Conservation (phyloP, 2,113 vertebrate genomes). For the Aleadryas rufinucha region DNA sequence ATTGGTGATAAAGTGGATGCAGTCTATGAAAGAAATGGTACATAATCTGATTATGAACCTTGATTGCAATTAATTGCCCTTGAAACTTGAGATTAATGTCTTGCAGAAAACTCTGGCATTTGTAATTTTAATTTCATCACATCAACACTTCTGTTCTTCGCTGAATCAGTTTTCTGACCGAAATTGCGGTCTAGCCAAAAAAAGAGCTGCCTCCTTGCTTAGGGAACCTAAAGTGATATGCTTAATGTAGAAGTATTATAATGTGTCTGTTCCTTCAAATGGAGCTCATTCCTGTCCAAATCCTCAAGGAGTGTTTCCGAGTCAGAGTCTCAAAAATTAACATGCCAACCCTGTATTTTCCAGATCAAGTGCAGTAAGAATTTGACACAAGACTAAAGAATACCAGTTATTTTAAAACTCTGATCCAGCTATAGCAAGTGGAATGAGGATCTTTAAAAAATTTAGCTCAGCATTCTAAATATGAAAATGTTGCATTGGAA, state of each 20-base stretch:
- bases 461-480: neutral
- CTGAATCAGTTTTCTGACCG: neutral
- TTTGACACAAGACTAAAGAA: neutral
- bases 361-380: neutral
- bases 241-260: neutral
- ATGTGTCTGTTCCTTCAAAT: neutral
- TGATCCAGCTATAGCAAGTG: neutral
- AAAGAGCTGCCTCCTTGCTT: neutral
- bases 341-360: neutral
- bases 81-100: neutral
- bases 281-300: neutral
- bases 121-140: neutral
- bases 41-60: neutral
- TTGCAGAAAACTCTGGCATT: neutral
- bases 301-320: neutral
- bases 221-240: neutral
- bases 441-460: neutral
- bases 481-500: neutral
- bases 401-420: neutral
- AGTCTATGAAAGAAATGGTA: conserved; percentile 84
- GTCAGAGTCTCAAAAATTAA: neutral
- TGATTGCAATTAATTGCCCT: neutral
- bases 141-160: neutral
- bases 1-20: conserved; percentile 89
- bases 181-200: neutral